Evolutionary conservation across 2,113 vertebrate species (phyloP), one percentile per base, ranked within the genome.

Genomic region (Pedetes capensis): DNA sequence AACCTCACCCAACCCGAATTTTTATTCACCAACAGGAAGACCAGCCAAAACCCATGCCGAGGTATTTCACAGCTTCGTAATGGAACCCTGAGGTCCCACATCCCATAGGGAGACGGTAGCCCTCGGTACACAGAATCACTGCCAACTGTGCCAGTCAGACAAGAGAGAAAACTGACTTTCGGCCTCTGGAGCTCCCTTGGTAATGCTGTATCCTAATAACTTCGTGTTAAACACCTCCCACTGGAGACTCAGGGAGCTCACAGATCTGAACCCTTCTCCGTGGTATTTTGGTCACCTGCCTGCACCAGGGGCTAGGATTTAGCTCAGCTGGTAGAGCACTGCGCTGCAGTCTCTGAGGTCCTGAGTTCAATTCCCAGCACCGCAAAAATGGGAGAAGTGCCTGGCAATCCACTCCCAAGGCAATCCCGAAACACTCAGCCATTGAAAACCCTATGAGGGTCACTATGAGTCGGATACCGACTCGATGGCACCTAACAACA

Each of bases 111-210:
- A 51, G 49, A 61, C 34, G 44, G 11, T 69, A n/a, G 5, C 17
- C 29, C 59, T 7, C 1, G 4, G 14, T 0, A 0, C 0, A 12
- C 0, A 11, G 17, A 32, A 74, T 11, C 5, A 27, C 10, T 11
- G 42, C 12, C 44, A 13, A n/a, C 1, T 0, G 34, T 0, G 10
- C n/a, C 71, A 34, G 49, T 37, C 20, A 25, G 32, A 20, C 27
- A 4, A 29, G 39, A 2, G 37, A 6, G 27, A 66, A 83, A 66
- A 64, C 0, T 7, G 25, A 22, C 69, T 25, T 66, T n/a, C 3
- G 4, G 49, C 57, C 57, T n/a, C 18, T 7, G 2, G 27, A 10
- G 8, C 39, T 76, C 25, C 72, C 47, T 13, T 0, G 5, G 59
- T 9, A 32, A 81, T 1, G 49, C 16, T 20, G 8, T 5, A 16